These are phyloP conservation scores for Drosophila obscura DNA, from an alignment of 1,140 invertebrate species.

Conservation along the genomic window DNA sequence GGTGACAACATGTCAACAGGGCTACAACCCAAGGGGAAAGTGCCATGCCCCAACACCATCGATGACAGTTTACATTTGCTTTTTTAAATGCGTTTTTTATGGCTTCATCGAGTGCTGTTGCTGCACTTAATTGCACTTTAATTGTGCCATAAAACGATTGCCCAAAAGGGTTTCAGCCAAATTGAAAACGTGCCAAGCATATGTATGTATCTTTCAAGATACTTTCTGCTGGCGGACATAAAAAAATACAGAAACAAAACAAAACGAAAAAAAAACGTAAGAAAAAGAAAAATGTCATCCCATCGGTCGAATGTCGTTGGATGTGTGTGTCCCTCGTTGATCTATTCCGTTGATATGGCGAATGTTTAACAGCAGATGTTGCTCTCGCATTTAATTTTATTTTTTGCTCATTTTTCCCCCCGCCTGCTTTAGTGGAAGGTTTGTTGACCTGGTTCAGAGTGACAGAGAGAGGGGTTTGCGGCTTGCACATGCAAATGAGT, in stretches of 20 bases:
- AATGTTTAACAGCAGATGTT: slow-evolving; percentile 44
- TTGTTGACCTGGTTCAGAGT: slow-evolving; percentile 48
- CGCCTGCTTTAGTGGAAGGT: slow-evolving; percentile 15
- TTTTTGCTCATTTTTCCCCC: background rate
- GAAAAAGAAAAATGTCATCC: slow-evolving; percentile 25
- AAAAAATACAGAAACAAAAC: slow-evolving; percentile 15
- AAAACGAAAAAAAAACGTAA: background rate
- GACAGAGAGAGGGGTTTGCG: slow-evolving; percentile 16
- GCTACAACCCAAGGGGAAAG: slow-evolving; percentile 31
- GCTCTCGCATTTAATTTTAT: background rate
- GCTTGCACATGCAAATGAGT: slow-evolving; percentile 31
- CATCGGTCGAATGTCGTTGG: slow-evolving; percentile 10
- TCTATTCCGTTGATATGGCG: slow-evolving; percentile 38
- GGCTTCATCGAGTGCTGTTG: slow-evolving; percentile 53
- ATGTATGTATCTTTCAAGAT: slow-evolving; percentile 43
- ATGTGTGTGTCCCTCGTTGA: background rate
- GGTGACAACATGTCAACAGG: slow-evolving; percentile 53
- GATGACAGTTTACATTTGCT: slow-evolving; percentile 48
- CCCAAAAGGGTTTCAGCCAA: slow-evolving; percentile 67
- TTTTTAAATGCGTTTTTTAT: slow-evolving; percentile 60
- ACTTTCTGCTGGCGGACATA: slow-evolving; percentile 41
- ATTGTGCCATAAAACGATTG: slow-evolving; percentile 68
- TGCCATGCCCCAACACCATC: slow-evolving; percentile 1
- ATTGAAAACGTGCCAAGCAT: slow-evolving; percentile 75
- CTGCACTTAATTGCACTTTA: slow-evolving; percentile 74